Evolutionary conservation across 2,888 invertebrate species (phyloP).

Genomic region (Dryocosmus kuriphilus): DNA sequence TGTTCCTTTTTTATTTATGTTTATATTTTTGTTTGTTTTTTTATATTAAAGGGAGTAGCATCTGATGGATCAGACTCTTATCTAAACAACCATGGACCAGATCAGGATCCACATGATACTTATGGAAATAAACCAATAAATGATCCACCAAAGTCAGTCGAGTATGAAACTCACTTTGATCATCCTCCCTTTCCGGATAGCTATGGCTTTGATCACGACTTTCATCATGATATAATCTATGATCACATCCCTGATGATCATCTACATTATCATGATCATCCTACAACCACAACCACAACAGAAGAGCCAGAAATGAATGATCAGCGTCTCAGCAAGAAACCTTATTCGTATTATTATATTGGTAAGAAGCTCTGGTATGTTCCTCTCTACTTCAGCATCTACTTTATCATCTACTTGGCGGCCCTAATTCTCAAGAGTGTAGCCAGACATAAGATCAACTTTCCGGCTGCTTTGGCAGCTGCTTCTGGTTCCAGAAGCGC

Average conservation of each 20-base stretch:
- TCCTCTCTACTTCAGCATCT: slow-evolving; percentile 87
- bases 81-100: slow-evolving; percentile 15
- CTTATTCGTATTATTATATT: slow-evolving; percentile 86
- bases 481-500: slow-evolving; percentile 51
- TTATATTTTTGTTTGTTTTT: slow-evolving; percentile 9
- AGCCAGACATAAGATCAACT: slow-evolving; percentile 84
- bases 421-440: slow-evolving; percentile 86
- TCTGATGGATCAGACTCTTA: slow-evolving; percentile 51
- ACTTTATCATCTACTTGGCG: slow-evolving; percentile 83
- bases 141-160: slow-evolving; percentile 60
- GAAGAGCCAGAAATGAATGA: slow-evolving; percentile 72
- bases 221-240: slow-evolving; percentile 55
- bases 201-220: slow-evolving; percentile 46
- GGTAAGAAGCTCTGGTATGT: slow-evolving; percentile 88
- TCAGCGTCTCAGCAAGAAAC: slow-evolving; percentile 72
- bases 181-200: slow-evolving; percentile 52
- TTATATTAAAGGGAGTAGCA: slow-evolving; percentile 45
- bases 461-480: slow-evolving; percentile 72
- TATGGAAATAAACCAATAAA: slow-evolving; percentile 48
- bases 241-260: slow-evolving; percentile 77
- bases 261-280: slow-evolving; percentile 64
- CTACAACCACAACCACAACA: slow-evolving; percentile 72
- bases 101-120: not conserved
- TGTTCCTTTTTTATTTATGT: not conserved
- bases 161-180: slow-evolving; percentile 61